Base-by-base conservation (phyloP, 2,888 invertebrate species). In the Dasysyrphus albostriatus region DNA sequence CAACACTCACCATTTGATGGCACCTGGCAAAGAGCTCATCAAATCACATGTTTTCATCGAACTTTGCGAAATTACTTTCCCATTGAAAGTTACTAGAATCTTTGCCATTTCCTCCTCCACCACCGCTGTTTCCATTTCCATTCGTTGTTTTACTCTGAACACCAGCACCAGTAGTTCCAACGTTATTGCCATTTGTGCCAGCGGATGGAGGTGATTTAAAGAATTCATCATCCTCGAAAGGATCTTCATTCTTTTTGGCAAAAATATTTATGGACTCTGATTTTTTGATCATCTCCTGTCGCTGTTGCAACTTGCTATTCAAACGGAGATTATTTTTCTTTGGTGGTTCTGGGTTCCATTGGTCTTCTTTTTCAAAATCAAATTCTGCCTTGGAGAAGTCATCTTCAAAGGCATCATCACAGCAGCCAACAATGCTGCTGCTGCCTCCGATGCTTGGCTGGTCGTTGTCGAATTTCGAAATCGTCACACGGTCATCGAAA, bases 231-330 rank as follows among this genome's bases (percentile, higher is more conserved):
- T 96, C 96, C 89, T 97, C 98, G 90, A 98, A 98, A 1, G 98
- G 98, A 93, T 98, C 98, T 92, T 98, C 98, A 59, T 95, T 95
- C 90, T 97, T 97, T 69, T 96, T 94, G 5, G 96, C 96, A 93
- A 98, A 98, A 89, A 98, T 98, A 92, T 98, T 97, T 9, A 97
- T 96, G 5, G 97, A 97, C 91, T 97, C 97, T 0, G 97, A 97
- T 92, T 98, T 98, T 90, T 96, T 96, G 63, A 97, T 95, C 90
- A 96, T 95, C 75, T 94, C 94, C 85, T 95, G 95, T 5, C 93
- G 92, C 80, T 93, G 91, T 61, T 92, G 92, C n/a, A 92, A 63
- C 73, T 91, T 91, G 59, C 89, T 90, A 88, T 93, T 91, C n/a
- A 88, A 39, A 0, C 92, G 88, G 85, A 93, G 69, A 84, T 92